phyloP scores from a whole-genome alignment of 2,797 vertebrate genomes.

The Pangasius sanitwongsei region DNA sequence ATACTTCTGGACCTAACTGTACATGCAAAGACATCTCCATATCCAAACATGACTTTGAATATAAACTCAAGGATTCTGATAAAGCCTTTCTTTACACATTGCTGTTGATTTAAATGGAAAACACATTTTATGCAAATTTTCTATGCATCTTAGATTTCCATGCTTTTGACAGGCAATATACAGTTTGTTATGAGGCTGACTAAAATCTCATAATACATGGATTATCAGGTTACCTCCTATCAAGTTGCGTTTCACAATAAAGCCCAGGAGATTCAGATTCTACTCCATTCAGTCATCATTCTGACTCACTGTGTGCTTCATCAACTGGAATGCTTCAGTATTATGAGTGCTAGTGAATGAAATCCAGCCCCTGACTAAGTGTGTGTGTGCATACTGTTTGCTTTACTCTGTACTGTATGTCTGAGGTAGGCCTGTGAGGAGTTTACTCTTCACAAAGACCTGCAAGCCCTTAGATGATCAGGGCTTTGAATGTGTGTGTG shows the following conservation, averaged over 20 bases:
- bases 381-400: not conserved
- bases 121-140: not conserved
- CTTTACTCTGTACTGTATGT: slow-evolving; percentile 33
- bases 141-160: not conserved
- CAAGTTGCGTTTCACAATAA: slow-evolving; percentile 1
- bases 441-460: slow-evolving; percentile 53
- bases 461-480: slow-evolving; percentile 43
- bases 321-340: not conserved
- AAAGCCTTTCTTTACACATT: not conserved
- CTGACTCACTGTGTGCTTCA: slow-evolving; percentile 27
- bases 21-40: not conserved
- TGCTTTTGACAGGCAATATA: not conserved
- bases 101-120: not conserved
- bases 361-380: not conserved
- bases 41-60: not conserved
- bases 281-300: not conserved
- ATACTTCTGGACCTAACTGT: no score
- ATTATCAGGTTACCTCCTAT: slow-evolving; percentile 19
- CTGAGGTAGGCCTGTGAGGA: slow-evolving; percentile 19
- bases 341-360: slow-evolving; percentile 11
- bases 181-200: not conserved
- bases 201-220: not conserved
- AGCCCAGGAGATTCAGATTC: not conserved
- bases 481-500: slow-evolving; percentile 33
- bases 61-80: not conserved